Evolutionary conservation across 2,888 invertebrate species (phyloP).

Genomic region (Axea sp.): DNA sequence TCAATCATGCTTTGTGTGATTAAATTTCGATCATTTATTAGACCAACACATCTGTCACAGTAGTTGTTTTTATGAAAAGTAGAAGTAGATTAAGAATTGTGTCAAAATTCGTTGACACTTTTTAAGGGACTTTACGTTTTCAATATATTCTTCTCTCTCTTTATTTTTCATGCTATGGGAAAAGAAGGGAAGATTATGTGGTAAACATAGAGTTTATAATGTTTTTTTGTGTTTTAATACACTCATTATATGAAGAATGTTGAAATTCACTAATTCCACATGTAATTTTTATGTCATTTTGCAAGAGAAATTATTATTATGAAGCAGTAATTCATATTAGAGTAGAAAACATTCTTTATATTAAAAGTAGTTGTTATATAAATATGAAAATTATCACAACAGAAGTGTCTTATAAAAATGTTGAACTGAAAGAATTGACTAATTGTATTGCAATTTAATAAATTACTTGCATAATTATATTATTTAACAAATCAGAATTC

Average conservation of each 20-base stretch:
- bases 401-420: no score
- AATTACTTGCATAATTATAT: no score
- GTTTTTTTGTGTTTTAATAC: conserved; percentile 18
- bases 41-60: conserved; percentile 24
- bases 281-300: no score
- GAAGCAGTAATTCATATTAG: no score
- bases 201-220: conserved; percentile 55
- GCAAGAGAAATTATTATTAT: no score
- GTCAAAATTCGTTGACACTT: background rate
- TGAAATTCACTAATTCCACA: conserved; percentile 1
- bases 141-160: conserved; percentile 54
- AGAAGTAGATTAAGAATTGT: conserved; percentile 34
- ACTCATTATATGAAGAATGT: conserved; percentile 32
- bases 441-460: background rate
- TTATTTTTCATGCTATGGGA: conserved; percentile 43
- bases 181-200: conserved; percentile 58
- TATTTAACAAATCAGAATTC: no score
- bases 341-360: conserved; percentile 10
- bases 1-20: conserved; percentile 44
- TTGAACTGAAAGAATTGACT: background rate
- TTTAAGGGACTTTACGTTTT: conserved; percentile 45
- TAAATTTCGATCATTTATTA: conserved; percentile 7
- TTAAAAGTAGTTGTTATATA: background rate
- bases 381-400: no score
- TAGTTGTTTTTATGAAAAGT: conserved; percentile 32